Base-by-base conservation (phyloP, 2,113 vertebrate species). In the Pelodiscus sinensis region DNA sequence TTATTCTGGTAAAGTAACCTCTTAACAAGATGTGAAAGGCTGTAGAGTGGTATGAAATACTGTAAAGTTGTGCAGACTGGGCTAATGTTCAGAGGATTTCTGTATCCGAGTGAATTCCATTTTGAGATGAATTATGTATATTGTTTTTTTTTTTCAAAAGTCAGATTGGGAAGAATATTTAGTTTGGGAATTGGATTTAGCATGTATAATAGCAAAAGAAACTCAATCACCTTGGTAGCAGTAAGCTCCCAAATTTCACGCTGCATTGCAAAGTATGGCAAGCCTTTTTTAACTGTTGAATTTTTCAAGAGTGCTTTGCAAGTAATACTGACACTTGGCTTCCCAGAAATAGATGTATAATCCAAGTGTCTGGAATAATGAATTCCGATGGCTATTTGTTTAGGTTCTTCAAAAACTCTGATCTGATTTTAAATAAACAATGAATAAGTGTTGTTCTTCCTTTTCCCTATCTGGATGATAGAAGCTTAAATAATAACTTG, bases 401-500 rank as follows among this genome's bases (percentile, higher is more conserved):
- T 55, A 27, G 31, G 21, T n/a, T 44, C 8, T 50, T 71, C 22
- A 6, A 22, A n/a, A 11, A 97, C 95, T 96, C 95, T 94, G 95
- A 92, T 94, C 96, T 86, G 81, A 88, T 95, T 95, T 94, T 97
- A 96, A 97, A 96, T 97, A 96, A 97, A 95, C 96, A 94, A 97
- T 96, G 93, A 94, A 38, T 51, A 93, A 93, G n/a, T 71, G 31
- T 71, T 71, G 94, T 94, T 94, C 25, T 25, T 22, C 19, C 52
- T 13, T 18, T 13, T 5, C 31, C 21, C 16, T 31, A 1, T 56
- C 87, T 1, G 92, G 94, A 95, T 95, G 80, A 97, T 95, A 95
- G 96, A 95, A 95, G 93, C 82, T 96, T 95, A 89, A 97, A 94
- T 95, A 96, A 95, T 95, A 96, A 97, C 95, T 96, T 44, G 44